A percentile compares a stretch with the other conserved stretches of the same genome.
These are phyloP conservation scores for Neofelis nebulosa DNA, from an alignment of 2,113 vertebrate species.

Conservation along the genomic window DNA sequence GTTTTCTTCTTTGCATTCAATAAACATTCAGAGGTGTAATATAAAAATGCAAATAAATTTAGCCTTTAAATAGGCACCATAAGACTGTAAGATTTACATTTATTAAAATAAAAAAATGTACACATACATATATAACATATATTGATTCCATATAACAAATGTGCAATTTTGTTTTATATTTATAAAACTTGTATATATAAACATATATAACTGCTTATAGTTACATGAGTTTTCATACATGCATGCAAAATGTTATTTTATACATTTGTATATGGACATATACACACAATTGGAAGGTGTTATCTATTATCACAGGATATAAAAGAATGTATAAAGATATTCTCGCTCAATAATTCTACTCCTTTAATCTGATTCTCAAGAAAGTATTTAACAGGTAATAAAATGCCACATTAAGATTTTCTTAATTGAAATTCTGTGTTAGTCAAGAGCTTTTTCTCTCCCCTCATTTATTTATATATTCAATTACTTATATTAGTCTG, in stretches of 20 bases:
- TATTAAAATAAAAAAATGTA: not conserved
- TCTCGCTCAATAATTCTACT: not conserved
- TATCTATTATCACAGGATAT: not conserved
- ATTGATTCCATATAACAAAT: not conserved
- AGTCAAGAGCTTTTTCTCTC: not conserved
- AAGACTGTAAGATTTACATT: not conserved
- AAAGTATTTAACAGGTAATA: not conserved
- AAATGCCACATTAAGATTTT: not conserved
- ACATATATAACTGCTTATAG: not conserved
- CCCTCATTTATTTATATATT: not conserved
- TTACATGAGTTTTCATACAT: not conserved
- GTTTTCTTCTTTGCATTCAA: not conserved
- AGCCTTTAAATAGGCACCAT: not conserved
- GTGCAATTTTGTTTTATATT: not conserved
- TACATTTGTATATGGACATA: not conserved
- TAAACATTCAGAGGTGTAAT: not conserved
- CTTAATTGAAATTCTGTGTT: not conserved
- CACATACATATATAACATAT: not conserved
- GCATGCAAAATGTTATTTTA: not conserved
- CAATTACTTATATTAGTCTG: not conserved
- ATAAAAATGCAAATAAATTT: not conserved
- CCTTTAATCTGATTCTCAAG: not conserved
- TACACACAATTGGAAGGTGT: not conserved
- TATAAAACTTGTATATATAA: not conserved
- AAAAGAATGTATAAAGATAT: not conserved